These are phyloP conservation scores for Megalurothrips usitatus DNA, from an alignment of 2,888 invertebrate genomes.

Conservation along the genomic window DNA sequence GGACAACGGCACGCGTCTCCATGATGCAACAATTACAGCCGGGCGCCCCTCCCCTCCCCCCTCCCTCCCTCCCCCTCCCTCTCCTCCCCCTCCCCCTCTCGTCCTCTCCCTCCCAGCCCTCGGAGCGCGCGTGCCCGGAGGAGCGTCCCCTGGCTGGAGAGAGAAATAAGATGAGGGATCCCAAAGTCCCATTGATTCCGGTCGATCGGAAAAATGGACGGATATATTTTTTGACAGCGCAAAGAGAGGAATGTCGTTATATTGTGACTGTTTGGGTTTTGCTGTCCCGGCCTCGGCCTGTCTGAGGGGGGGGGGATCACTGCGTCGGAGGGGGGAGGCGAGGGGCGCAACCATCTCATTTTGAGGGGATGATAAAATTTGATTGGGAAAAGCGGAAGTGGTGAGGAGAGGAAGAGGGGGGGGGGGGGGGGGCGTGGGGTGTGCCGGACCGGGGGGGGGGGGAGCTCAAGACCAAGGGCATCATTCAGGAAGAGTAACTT, in stretches of 20 bases:
- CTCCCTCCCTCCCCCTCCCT: background rate
- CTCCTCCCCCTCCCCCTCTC: too few species aligned
- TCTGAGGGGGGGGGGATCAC: background rate
- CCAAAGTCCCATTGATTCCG: conserved; percentile 8
- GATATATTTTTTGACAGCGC: background rate
- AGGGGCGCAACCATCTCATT: background rate
- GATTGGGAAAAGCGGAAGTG: background rate
- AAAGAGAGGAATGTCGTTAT: background rate
- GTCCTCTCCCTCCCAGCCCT: background rate
- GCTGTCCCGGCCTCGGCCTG: background rate
- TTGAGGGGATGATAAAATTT: conserved; percentile 6
- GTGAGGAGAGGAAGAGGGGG: background rate
- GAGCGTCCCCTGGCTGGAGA: background rate
- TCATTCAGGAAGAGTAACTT: too few species aligned
- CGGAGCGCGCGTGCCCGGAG: background rate
- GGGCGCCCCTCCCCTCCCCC: background rate
- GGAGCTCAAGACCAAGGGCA: too few species aligned
- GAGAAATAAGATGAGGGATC: background rate
- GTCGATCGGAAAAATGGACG: background rate
- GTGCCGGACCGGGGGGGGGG: too few species aligned
- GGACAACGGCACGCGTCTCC: background rate
- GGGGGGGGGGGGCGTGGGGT: too few species aligned
- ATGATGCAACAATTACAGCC: conserved; percentile 24
- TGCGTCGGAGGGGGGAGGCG: background rate
- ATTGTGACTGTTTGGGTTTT: background rate